Conservation (phyloP, 2,797 vertebrate species). For the Meda fulgida region DNA sequence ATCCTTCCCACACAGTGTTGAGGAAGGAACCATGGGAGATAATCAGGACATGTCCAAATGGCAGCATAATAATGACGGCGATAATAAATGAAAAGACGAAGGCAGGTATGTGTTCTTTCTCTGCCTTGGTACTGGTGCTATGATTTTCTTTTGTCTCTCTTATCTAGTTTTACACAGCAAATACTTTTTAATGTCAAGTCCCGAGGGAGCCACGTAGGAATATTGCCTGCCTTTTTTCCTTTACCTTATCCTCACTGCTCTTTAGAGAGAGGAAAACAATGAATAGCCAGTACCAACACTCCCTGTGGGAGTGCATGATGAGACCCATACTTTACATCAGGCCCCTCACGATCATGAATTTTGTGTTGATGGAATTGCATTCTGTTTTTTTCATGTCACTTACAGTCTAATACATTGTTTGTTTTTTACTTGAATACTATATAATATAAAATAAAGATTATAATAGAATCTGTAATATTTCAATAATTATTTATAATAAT, state of each 20-base stretch:
- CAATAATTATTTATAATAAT: too few species aligned
- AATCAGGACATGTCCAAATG: slow-evolving; percentile 51
- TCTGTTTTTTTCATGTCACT: not conserved
- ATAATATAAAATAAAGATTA: not conserved
- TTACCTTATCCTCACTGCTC: not conserved
- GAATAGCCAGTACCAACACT: not conserved
- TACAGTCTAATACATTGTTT: not conserved
- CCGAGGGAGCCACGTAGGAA: slow-evolving; percentile 27
- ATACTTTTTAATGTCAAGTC: slow-evolving; percentile 54
- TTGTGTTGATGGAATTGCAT: not conserved
- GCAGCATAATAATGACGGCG: slow-evolving; percentile 52
- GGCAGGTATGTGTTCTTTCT: slow-evolving; percentile 16
- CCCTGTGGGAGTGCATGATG: not conserved
- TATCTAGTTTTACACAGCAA: slow-evolving; percentile 51
- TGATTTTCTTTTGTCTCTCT: slow-evolving; percentile 47
- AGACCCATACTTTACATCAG: not conserved
- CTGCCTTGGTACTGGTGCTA: not conserved
- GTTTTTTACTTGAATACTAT: not conserved
- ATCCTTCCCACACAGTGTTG: slow-evolving; percentile 24
- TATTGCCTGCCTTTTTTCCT: slow-evolving; percentile 7
- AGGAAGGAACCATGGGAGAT: slow-evolving; percentile 34
- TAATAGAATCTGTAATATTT: not conserved
- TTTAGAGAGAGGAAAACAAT: slow-evolving; percentile 12
- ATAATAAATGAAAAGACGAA: slow-evolving; percentile 33
- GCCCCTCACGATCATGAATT: not conserved